Base-by-base conservation (phyloP, 2,113 vertebrate genomes). In the Puntigrus tetrazona region DNA sequence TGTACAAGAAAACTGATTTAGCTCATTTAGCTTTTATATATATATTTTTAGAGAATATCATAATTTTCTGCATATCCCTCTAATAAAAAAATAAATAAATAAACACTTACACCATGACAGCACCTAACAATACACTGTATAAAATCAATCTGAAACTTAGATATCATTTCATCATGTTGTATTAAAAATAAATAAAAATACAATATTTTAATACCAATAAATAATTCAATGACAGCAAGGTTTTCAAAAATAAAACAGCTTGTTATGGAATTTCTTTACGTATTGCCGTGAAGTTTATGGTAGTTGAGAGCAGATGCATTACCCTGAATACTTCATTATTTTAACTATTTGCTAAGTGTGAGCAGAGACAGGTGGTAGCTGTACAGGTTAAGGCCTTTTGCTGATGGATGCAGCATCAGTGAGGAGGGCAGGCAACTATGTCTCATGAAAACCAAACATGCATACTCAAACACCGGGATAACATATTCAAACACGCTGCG, bases 381-480 rank as follows among this genome's bases (percentile, higher is more conserved):
- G 86, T 87, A 90, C 88, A 88, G 85, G 91, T 90, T 88, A 85
- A 88, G 92, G 91, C 92, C 91, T 88, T 29, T 79, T 8, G 31
- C 74, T 94, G 93, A 94, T 90, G 88, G 89, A 94, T 93, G 91
- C 88, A 87, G 84, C 88, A 85, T 86, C 84, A 83, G 85, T 88
- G 89, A 73, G 85, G n/a, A 81, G 86, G 85, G 82, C 85, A 88
- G 85, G 22, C 47, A 84, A 86, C 88, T 59, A 72, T 36, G 34
- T 82, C 78, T 82, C 84, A 86, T 67, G 36, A 29, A 67, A 89
- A 90, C 84, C 84, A 67, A 89, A 83, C 84, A 87, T 69, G 87
- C 84, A 87, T 86, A 70, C 57, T 77, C 52, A 86, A 36, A 80
- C 84, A 78, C 63, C 38, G 3, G 27, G 29, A 74, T 80, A 67